Evolutionary conservation across 1,140 invertebrate species (phyloP), one percentile per base, ranked within the genome.

Genomic region (Magallana angulata): DNA sequence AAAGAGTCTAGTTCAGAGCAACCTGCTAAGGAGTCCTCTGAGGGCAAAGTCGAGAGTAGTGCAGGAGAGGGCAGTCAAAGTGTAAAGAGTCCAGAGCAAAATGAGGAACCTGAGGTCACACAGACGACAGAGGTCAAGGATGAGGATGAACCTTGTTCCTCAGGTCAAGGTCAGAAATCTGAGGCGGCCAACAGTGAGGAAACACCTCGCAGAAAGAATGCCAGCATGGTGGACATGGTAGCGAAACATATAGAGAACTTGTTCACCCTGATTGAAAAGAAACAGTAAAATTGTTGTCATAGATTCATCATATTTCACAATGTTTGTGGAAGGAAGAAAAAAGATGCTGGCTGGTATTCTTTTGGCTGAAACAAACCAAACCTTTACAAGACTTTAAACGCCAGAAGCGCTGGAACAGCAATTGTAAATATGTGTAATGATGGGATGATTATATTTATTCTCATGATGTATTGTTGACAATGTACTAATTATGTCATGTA

Each of bases 201-300:
- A 16, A 85, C 82, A 12, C 80, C 82, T n/a, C 88, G 82, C 1
- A 71, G 89, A 59, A 91, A 92, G 68, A 88, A 90, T 48, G 91
- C 91, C 56, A 91, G 89, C 58, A 86, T 89, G 58, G 89, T 93
- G 5, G 93, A 93, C 82, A 86, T 90, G 16, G 92, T 93, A 30
- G 91, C 91, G 24, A 91, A 91, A 76, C 91, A 92, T 83, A 92
- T 93, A 68, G 92, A 93, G 89, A 87, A 89, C 59, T 87, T 93
- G 58, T 92, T 93, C 89, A 76, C 62, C 71, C 59, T 93, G 14
- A 88, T 93, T 60, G 89, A 90, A 36, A 93, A 92, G 86, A 87
- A 85, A 88, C 83, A 88, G 14, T 87, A 84, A 84, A 16, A 14
- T 11, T 48, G 36, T 48, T 48, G 36, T 48, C 36, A 48, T 48